Evolutionary conservation across 2,113 vertebrate species (phyloP), one percentile per base, ranked within the genome.

Genomic region (Alligator mississippiensis): DNA sequence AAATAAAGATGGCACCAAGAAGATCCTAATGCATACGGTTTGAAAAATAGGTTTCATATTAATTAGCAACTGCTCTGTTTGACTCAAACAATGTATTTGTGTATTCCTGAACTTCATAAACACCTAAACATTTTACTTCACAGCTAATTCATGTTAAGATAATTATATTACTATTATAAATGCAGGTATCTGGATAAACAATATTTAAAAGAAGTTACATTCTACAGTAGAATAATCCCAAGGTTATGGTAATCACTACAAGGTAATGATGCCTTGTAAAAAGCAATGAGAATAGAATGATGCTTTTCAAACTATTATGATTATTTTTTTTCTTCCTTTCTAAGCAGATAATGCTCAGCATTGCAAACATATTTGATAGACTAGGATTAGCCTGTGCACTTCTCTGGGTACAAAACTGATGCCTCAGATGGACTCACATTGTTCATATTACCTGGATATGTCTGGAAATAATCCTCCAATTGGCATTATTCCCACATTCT

Each of bases 161-260:
- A 59, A 87, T 83, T 92, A 93, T 70, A 64, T 58, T 95, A 61
- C 84, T 94, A 90, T 85, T 61, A 94, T 93, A 93, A 95, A 86
- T 92, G 93, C 59, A 95, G 6, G 2, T 13, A 70, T 55, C 61
- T 5, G 2, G 4, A 90, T 90, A 94, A 96, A 84, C 54, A 61
- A 5, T 88, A 90, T 85, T 95, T 93, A 96, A 95, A 47, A 90
- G 95, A 95, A 84, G 62, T 21, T 93, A 19, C 30, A 70, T 55
- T 25, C 60, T 90, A 72, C 11, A 93, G 80, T 85, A 75, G 64
- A 12, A 94, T 75, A 68, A 75, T 17, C 60, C 74, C 77, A 38
- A 91, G 30, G 60, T 88, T 93, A 55, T 12, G 59, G 15, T 76
- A 94, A 95, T 93, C 90, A 58, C 24, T 82, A 77, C 90, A 87